phyloP scores from a whole-genome alignment of 2,888 invertebrate species.

The Thecocarcelia acutangulata region DNA sequence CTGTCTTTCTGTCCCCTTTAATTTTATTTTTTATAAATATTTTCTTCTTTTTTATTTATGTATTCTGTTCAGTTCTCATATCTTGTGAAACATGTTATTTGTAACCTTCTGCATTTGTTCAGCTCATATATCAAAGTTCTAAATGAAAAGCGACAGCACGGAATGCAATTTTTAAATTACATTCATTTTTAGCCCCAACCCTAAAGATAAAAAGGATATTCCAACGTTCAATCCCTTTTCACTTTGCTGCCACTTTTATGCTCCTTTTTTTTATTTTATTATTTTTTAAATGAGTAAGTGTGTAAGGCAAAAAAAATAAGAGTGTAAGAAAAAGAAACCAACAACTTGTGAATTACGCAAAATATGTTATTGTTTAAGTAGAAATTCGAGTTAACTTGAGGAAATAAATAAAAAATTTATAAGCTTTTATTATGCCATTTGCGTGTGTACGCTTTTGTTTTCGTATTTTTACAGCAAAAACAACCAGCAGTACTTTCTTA shows the following conservation, averaged over 20 bases:
- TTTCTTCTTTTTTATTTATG: conserved; percentile 8
- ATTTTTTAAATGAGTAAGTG: background rate
- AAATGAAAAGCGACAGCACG: conserved; percentile 78
- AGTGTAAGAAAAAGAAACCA: conserved; percentile 1
- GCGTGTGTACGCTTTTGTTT: conserved; percentile 19
- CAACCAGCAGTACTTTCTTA: background rate
- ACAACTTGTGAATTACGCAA: conserved; percentile 52
- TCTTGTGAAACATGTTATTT: conserved; percentile 65
- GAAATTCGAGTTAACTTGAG: conserved; percentile 47
- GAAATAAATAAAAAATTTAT: conserved; percentile 64
- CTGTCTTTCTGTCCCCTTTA: background rate
- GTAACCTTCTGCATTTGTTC: conserved; percentile 66
- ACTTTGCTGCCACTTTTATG: background rate
- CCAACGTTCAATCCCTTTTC: background rate
- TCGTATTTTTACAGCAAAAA: background rate
- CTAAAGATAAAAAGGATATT: background rate
- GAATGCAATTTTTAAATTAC: conserved; percentile 80
- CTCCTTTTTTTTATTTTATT: background rate
- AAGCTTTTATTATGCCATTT: conserved; percentile 63
- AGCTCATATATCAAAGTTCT: conserved; percentile 76
- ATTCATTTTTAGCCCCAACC: conserved; percentile 70
- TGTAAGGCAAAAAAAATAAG: conserved; percentile 17
- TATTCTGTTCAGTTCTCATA: conserved; percentile 53
- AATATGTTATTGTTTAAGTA: conserved; percentile 58
- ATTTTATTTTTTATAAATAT: background rate